Conservation (phyloP, 53 echinoderm and acorn worm species). For the Apostichopus leukothele region DNA sequence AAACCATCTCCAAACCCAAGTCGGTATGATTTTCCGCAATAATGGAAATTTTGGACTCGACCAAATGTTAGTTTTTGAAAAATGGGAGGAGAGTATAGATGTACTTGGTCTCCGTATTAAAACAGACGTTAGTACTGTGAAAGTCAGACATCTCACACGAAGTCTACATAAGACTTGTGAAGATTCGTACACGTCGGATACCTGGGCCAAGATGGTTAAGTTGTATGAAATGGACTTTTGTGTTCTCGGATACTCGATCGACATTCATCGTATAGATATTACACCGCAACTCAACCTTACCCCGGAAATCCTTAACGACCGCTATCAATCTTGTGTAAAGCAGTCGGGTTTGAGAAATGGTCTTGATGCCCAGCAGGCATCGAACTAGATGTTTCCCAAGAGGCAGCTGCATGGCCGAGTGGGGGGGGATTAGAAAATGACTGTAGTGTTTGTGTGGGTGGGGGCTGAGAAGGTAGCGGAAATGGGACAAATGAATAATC, state of each 20-base stretch:
- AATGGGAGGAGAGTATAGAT: neutral
- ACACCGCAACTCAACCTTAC: too few species aligned
- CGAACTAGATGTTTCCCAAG: too few species aligned
- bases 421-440: too few species aligned
- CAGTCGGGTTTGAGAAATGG: too few species aligned
- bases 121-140: neutral
- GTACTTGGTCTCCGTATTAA: neutral
- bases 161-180: neutral
- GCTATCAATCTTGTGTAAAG: too few species aligned
- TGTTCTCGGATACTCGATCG: neutral
- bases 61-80: neutral
- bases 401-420: too few species aligned
- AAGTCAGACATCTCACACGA: neutral
- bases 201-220: constrained; percentile 5
- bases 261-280: neutral
- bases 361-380: too few species aligned
- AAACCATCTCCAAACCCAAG: neutral
- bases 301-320: too few species aligned
- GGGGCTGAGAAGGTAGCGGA: too few species aligned
- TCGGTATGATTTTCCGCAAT: neutral
- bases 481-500: too few species aligned
- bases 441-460: too few species aligned
- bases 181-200: neutral
- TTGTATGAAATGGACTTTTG: constrained; percentile 7
- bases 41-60: neutral